These are phyloP conservation scores for Fulmarus glacialis DNA, from an alignment of 2,113 vertebrate species.

Conservation along the genomic window DNA sequence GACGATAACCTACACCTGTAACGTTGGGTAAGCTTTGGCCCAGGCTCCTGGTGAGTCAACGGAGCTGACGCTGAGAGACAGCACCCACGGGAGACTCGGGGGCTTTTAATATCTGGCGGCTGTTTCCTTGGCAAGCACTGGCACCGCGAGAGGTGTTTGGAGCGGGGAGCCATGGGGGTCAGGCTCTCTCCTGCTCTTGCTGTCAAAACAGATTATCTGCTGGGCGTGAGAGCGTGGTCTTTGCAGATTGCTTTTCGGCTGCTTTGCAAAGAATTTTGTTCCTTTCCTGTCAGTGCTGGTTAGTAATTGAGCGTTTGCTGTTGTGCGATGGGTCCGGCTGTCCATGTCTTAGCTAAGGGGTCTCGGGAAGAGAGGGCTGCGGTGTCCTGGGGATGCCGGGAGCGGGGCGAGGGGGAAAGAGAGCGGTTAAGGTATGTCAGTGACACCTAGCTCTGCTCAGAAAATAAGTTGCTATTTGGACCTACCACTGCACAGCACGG, in stretches of 20 bases:
- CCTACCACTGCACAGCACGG: rapidly evolving
- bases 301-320: background rate
- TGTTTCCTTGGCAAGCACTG: background rate
- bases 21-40: rapidly evolving
- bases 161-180: rapidly evolving
- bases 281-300: rapidly evolving
- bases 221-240: rapidly evolving
- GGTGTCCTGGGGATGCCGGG: background rate
- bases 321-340: background rate
- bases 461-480: background rate
- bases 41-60: rapidly evolving
- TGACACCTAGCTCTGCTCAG: background rate
- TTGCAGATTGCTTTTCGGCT: background rate
- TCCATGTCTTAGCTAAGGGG: rapidly evolving
- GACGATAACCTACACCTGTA: background rate
- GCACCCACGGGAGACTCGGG: rapidly evolving
- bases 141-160: rapidly evolving
- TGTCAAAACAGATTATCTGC: background rate
- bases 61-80: background rate
- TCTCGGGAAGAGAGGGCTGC: background rate
- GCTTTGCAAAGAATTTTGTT: background rate
- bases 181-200: background rate
- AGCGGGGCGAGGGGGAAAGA: background rate
- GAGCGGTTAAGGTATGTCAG: rapidly evolving
- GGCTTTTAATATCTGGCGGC: background rate